Conservation (phyloP, 1,140 invertebrate genomes). For the Hyles euphorbiae region DNA sequence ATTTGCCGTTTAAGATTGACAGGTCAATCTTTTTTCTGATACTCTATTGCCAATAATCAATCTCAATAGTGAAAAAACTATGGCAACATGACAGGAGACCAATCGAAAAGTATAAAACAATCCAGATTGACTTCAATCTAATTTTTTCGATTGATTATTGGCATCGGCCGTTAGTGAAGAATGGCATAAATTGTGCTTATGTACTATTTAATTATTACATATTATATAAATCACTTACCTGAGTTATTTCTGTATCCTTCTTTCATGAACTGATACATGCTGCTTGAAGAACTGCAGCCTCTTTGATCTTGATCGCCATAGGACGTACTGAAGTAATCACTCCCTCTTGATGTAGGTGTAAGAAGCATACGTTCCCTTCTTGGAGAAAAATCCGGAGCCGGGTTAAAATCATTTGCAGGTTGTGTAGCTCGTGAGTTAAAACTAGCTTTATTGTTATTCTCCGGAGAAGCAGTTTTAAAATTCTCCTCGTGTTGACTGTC, state of each 20-base stretch:
- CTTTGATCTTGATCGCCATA: slow-evolving; percentile 15
- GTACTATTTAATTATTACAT: background rate
- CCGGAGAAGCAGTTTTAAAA: background rate
- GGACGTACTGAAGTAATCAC: slow-evolving; percentile 24
- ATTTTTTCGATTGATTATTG: too few species aligned
- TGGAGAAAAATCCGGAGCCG: slow-evolving; percentile 8
- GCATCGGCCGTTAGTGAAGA: too few species aligned
- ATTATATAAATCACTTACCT: slow-evolving; percentile 25
- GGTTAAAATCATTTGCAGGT: background rate
- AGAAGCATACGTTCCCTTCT: slow-evolving; percentile 19
- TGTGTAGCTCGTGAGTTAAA: background rate
- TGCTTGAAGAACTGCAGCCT: slow-evolving; percentile 13
- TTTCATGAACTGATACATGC: slow-evolving; percentile 16
- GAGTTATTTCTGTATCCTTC: slow-evolving; percentile 17
- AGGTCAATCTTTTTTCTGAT: too few species aligned
- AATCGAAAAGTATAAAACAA: too few species aligned
- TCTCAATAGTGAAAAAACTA: too few species aligned
- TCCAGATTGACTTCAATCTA: too few species aligned
- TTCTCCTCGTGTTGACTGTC: slow-evolving; percentile 3
- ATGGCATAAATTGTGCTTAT: too few species aligned
- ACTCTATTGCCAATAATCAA: too few species aligned
- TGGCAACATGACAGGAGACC: too few species aligned
- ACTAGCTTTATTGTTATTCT: slow-evolving; percentile 8
- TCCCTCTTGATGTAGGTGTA: slow-evolving; percentile 17
- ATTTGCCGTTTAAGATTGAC: too few species aligned